These are phyloP conservation scores for Amblyraja radiata DNA, from an alignment of 2,797 vertebrate genomes.

Conservation along the genomic window DNA sequence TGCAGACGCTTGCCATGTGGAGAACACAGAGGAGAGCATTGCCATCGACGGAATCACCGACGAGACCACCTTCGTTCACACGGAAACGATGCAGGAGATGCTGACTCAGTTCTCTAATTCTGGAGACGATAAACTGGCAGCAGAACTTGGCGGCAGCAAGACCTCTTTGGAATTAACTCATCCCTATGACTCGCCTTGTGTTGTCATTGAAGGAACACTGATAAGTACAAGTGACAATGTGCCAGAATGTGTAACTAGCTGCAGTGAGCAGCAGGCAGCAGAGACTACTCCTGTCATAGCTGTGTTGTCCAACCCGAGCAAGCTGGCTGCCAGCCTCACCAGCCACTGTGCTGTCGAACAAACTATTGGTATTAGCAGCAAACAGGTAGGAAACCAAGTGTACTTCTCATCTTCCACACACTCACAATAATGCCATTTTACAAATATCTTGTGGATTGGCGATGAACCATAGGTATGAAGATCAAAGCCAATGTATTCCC, in stretches of 20 bases:
- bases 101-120: conserved; percentile 53
- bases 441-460: background rate
- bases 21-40: conserved; percentile 66
- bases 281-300: conserved; percentile 63
- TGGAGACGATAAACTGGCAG: conserved; percentile 47
- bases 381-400: background rate
- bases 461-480: background rate
- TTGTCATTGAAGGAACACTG: conserved; percentile 64
- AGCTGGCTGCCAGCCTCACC: background rate
- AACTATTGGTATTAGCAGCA: background rate
- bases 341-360: background rate
- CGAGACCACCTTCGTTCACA: conserved; percentile 54
- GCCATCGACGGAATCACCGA: conserved; percentile 62
- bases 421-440: background rate
- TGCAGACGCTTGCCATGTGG: conserved; percentile 54
- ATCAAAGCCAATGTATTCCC: background rate
- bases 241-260: conserved; percentile 32
- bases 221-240: conserved; percentile 44
- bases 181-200: conserved; percentile 55
- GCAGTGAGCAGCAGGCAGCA: conserved; percentile 49
- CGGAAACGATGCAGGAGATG: conserved; percentile 55
- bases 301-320: conserved; percentile 9
- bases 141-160: conserved; percentile 63
- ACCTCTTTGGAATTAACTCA: conserved; percentile 56
- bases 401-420: background rate